phyloP scores from a whole-genome alignment of 2,113 vertebrate species.

The Irena cyanogastra region DNA sequence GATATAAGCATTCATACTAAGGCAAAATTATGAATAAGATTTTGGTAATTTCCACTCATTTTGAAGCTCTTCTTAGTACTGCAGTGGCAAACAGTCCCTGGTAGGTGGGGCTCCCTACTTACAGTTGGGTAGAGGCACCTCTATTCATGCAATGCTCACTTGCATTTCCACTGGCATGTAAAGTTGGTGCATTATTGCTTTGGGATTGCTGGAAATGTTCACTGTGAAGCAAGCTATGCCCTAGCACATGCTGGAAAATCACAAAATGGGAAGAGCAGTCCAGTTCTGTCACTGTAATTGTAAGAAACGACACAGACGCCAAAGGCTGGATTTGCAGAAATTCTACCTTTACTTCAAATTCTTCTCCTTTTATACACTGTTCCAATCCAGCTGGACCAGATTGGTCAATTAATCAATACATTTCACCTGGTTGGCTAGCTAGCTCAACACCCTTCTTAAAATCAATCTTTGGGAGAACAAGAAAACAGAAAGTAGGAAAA shows the following conservation, averaged over 20 bases:
- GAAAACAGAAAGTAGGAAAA: too few relatives aligned
- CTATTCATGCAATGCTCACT: not conserved
- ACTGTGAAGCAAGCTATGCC: not conserved
- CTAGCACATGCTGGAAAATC: not conserved
- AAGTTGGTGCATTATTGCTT: not conserved
- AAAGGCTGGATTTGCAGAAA: too few relatives aligned
- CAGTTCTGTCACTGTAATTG: too few relatives aligned
- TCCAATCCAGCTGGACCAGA: too few relatives aligned
- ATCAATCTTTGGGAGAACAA: too few relatives aligned
- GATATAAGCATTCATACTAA: not conserved
- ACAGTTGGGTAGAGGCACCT: not conserved
- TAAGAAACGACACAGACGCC: too few relatives aligned
- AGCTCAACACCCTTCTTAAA: too few relatives aligned
- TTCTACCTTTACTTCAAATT: too few relatives aligned
- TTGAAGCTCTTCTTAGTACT: not conserved
- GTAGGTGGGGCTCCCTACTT: not conserved
- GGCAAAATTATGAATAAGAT: not conserved
- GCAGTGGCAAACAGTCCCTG: not conserved
- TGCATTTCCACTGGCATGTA: not conserved
- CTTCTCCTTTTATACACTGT: too few relatives aligned
- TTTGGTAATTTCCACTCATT: not conserved
- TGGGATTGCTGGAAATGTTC: not conserved
- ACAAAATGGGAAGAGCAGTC: not conserved
- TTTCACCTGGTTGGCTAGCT: too few relatives aligned
- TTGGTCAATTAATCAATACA: too few relatives aligned